A percentile compares a stretch with the other conserved stretches of the same genome.
Evolutionary conservation across 2,888 invertebrate genomes (phyloP).

Genomic region (Euphydryas editha): DNA sequence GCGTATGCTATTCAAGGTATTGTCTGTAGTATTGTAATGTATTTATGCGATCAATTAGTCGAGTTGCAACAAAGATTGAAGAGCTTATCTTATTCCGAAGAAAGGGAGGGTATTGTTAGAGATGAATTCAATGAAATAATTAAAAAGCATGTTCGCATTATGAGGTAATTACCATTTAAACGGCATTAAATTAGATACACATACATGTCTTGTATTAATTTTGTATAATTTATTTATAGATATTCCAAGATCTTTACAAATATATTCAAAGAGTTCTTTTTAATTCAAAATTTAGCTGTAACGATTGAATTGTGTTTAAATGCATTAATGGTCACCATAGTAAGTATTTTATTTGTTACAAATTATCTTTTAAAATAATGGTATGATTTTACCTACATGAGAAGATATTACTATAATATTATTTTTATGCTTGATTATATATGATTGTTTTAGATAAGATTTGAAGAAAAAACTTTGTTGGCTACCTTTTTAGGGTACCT

Average conservation of each 20-base stretch:
- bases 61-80: conserved; percentile 57
- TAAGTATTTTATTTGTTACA: conserved; percentile 47
- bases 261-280: conserved; percentile 68
- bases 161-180: conserved; percentile 52
- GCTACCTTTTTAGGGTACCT: conserved; percentile 61
- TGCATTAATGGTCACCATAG: conserved; percentile 66
- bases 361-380: not conserved
- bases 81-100: conserved; percentile 50
- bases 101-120: conserved; percentile 49
- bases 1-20: conserved; percentile 68
- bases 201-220: not conserved
- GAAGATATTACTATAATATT: not conserved
- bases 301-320: conserved; percentile 70
- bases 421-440: no score
- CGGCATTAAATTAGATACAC: not conserved
- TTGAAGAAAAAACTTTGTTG: conserved; percentile 56
- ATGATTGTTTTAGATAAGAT: conserved; percentile 54
- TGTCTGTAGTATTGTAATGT: conserved; percentile 67
- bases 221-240: conserved; percentile 50
- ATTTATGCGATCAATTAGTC: conserved; percentile 68
- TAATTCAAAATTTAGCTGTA: conserved; percentile 69
- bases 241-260: conserved; percentile 58
- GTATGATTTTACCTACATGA: not conserved
- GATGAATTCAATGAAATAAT: conserved; percentile 57
- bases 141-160: conserved; percentile 66